These are phyloP conservation scores for Caenorhabditis sp. DNA, from an alignment of 2,888 invertebrate species.

Conservation along the genomic window DNA sequence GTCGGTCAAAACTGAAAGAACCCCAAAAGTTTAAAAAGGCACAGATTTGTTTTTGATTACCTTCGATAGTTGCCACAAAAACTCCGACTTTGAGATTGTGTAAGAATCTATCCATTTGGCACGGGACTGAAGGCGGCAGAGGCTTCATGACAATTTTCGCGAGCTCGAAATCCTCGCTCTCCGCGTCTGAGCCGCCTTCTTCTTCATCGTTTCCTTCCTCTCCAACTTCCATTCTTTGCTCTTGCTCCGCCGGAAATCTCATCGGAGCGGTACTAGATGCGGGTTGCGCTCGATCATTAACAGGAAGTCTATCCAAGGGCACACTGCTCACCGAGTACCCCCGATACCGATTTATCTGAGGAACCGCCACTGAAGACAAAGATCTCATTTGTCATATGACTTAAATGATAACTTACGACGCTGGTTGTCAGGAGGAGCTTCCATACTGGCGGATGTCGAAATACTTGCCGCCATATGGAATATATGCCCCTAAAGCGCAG, in stretches of 20 bases:
- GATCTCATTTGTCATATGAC: not conserved
- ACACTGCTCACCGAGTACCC: slow-evolving; percentile 14
- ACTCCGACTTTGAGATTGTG: slow-evolving; percentile 16
- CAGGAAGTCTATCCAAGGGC: not conserved
- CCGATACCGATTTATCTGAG: slow-evolving; percentile 3
- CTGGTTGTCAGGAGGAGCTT: no score
- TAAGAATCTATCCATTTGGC: slow-evolving; percentile 13
- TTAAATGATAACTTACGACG: no score
- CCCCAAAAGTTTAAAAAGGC: not conserved
- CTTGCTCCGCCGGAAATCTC: not conserved
- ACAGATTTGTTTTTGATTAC: not conserved
- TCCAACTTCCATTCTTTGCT: no score
- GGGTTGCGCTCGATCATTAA: not conserved
- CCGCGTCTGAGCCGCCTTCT: slow-evolving; percentile 9
- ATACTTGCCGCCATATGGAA: no score
- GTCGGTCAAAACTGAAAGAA: slow-evolving; percentile 23
- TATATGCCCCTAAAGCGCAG: no score
- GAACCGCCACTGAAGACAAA: not conserved
- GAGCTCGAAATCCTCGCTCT: slow-evolving; percentile 3
- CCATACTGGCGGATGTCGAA: no score
- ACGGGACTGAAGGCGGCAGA: not conserved
- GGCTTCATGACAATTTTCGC: not conserved
- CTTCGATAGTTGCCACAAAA: slow-evolving; percentile 25
- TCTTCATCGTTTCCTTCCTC: not conserved
- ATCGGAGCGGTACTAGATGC: no score